Evolutionary conservation across 2,888 invertebrate genomes (phyloP), one percentile per base, ranked within the genome.

Genomic region (Bombyx huttoni): DNA sequence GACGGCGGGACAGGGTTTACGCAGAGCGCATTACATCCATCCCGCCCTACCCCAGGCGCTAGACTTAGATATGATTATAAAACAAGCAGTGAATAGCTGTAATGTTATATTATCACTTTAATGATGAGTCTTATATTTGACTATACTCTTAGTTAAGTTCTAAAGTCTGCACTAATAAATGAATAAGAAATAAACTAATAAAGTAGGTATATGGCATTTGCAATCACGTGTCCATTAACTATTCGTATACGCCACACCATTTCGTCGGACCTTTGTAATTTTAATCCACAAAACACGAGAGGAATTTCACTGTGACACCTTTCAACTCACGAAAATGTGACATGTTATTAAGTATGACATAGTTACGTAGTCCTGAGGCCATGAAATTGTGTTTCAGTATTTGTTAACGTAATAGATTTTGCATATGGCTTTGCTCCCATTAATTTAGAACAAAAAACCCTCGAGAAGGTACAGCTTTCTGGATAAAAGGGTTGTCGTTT

Each of bases 201-300:
- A 40, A 40, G 12, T n/a, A n/a, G n/a, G n/a, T 12, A 7, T 40
- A 40, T 1, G 12, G 7, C 40, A 7, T 40, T 40, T 54, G 53
- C 46, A 50, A 50, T 54, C 53, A 51, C 48, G 52, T 47, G 49
- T 56, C 60, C 58, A 62, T 62, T 60, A 61, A 56, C 53, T 53
- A 63, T 64, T 60, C 58, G 55, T 52, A 50, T 40, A 51, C 51
- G 48, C 54, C 53, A 52, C 54, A 40, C 40, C 58, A 52, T 53
- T 54, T 53, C 58, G 53, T 57, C 60, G 53, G 50, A 53, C 54
- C 55, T 50, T 50, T 56, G 56, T 57, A 61, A 58, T 58, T 61
- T 63, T 58, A 60, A 61, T 60, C 55, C 51, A 49, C 51, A 34
- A 49, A 52, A 35, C 13, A 51, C 47, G 52, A 49, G 53, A 48